Percentiles rank a stretch among this genome's conserved stretches.
Conservation (phyloP, 2,888 invertebrate species). For the Lumbricus terrestris region DNA sequence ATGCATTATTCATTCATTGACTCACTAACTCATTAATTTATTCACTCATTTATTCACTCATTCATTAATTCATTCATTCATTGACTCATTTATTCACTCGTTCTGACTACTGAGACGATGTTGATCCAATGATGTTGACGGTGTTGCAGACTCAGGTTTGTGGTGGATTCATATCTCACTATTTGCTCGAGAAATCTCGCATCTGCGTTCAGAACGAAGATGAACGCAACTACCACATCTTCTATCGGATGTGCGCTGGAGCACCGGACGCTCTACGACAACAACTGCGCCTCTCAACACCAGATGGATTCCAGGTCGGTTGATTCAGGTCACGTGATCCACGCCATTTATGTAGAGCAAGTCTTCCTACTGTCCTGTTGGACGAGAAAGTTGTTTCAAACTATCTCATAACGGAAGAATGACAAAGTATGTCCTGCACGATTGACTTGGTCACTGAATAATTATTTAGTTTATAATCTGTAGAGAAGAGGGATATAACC, state of each 20-base stretch:
- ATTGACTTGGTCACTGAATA: background rate
- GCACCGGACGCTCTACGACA: slow-evolving; percentile 77
- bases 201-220: slow-evolving; percentile 82
- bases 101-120: background rate
- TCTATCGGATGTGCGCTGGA: slow-evolving; percentile 92
- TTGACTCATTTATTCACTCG: no score
- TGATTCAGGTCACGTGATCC: background rate
- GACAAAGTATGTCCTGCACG: background rate
- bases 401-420: no score
- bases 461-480: no score
- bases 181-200: slow-evolving; percentile 87
- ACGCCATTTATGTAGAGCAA: background rate
- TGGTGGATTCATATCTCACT: slow-evolving; percentile 94
- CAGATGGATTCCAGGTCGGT: slow-evolving; percentile 56
- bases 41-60: no score
- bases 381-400: background rate
- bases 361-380: background rate
- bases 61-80: no score
- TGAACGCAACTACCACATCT: slow-evolving; percentile 96
- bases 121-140: background rate
- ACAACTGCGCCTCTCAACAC: slow-evolving; percentile 65
- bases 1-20: no score
- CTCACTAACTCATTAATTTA: no score
- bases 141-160: slow-evolving; percentile 75
- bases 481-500: no score